Conservation (phyloP, 2,797 vertebrate genomes). For the Sebastes nivosus region DNA sequence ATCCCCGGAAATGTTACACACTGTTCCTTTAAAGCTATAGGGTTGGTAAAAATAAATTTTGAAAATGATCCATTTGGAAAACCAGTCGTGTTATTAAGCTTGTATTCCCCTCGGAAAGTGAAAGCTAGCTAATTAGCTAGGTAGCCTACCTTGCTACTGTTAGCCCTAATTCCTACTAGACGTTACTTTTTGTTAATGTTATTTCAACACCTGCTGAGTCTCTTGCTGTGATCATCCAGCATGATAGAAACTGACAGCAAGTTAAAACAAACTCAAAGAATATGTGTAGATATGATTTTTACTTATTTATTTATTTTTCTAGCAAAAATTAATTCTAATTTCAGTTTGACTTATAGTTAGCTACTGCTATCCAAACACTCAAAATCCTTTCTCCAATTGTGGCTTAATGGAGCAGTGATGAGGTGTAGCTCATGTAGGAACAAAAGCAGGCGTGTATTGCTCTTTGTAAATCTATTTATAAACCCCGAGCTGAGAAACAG, state of each 20-base stretch:
- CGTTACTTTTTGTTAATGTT: background rate
- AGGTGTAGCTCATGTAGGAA: constrained; percentile 27
- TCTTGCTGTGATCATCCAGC: background rate
- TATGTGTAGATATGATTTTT: background rate
- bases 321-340: background rate
- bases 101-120: background rate
- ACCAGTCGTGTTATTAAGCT: background rate
- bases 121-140: background rate
- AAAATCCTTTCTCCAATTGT: background rate
- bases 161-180: background rate
- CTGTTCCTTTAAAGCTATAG: too few relatives aligned
- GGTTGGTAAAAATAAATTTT: background rate
- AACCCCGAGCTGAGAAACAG: constrained; percentile 54
- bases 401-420: constrained; percentile 3
- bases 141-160: background rate
- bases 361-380: background rate
- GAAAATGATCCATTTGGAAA: background rate
- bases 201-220: background rate
- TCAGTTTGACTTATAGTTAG: background rate
- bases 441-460: constrained; percentile 42
- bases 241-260: too few relatives aligned
- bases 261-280: background rate
- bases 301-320: background rate
- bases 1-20: too few relatives aligned
- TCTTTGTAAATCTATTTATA: constrained; percentile 74